Conservation (phyloP, 2,797 vertebrate genomes). For the Acipenser ruthenus region DNA sequence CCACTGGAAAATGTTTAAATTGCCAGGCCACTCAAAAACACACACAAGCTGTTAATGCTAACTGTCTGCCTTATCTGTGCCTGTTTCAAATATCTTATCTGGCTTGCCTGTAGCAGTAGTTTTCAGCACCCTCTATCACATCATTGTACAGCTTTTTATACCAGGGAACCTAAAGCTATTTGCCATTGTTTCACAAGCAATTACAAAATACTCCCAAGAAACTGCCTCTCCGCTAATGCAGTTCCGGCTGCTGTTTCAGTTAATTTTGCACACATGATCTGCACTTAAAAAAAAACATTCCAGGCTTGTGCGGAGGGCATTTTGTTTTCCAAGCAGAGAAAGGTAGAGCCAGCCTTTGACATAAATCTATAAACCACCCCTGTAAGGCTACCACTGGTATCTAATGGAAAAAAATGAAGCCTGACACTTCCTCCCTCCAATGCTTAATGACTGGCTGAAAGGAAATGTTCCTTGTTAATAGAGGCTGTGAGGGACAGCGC, state of each 20-base stretch:
- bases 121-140: slow-evolving; percentile 1
- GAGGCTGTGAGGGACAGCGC: too few relatives aligned
- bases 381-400: not conserved
- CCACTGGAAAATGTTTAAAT: slow-evolving; percentile 7
- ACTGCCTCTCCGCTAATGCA: not conserved
- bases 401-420: too few relatives aligned
- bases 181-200: not conserved
- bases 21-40: slow-evolving; percentile 6
- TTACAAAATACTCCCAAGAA: not conserved
- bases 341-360: not conserved
- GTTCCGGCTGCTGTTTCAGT: not conserved
- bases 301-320: not conserved
- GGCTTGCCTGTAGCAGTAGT: not conserved
- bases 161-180: not conserved
- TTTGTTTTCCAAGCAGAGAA: not conserved
- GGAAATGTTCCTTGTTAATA: too few relatives aligned
- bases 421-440: too few relatives aligned
- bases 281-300: not conserved
- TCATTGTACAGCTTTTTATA: slow-evolving; percentile 1
- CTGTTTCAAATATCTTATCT: slow-evolving; percentile 10
- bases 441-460: too few relatives aligned
- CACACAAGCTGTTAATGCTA: slow-evolving; percentile 4
- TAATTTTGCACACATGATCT: not conserved
- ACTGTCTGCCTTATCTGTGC: slow-evolving; percentile 8
- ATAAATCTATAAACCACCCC: not conserved